phyloP scores from a whole-genome alignment of 2,888 invertebrate species.

The Thalpophila matura region DNA sequence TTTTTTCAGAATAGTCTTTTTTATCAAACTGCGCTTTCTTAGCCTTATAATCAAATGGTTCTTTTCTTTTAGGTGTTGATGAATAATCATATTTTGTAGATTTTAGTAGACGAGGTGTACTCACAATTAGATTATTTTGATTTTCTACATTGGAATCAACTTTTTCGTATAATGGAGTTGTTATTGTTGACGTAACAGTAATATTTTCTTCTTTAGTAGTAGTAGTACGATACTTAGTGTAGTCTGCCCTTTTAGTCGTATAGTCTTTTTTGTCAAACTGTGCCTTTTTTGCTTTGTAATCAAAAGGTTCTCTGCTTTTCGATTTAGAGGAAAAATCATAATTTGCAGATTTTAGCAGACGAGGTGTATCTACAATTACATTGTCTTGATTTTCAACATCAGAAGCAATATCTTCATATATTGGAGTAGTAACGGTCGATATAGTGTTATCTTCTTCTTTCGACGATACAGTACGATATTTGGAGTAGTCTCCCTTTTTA shows the following conservation, averaged over 20 bases:
- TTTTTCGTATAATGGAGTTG: not conserved
- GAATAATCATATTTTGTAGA: slow-evolving; percentile 31
- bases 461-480: not conserved
- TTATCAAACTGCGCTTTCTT: slow-evolving; percentile 62
- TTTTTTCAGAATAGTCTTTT: slow-evolving; percentile 50
- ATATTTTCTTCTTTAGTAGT: slow-evolving; percentile 2
- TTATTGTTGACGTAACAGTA: not conserved
- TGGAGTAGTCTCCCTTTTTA: slow-evolving; percentile 5
- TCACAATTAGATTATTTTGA: not conserved
- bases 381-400: slow-evolving; percentile 7
- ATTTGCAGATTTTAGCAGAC: slow-evolving; percentile 23
- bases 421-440: not conserved
- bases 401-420: not conserved
- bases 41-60: slow-evolving; percentile 59
- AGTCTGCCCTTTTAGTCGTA: slow-evolving; percentile 27
- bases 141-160: not conserved
- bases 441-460: slow-evolving; percentile 6
- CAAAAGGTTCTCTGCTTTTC: slow-evolving; percentile 19
- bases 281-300: slow-evolving; percentile 36
- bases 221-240: slow-evolving; percentile 27
- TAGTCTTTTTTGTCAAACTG: slow-evolving; percentile 35
- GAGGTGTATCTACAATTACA: not conserved
- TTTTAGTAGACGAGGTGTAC: slow-evolving; percentile 19
- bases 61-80: slow-evolving; percentile 25
- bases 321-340: slow-evolving; percentile 44